phyloP scores from a whole-genome alignment of 2,113 vertebrate species.

The Daubentonia madagascariensis region DNA sequence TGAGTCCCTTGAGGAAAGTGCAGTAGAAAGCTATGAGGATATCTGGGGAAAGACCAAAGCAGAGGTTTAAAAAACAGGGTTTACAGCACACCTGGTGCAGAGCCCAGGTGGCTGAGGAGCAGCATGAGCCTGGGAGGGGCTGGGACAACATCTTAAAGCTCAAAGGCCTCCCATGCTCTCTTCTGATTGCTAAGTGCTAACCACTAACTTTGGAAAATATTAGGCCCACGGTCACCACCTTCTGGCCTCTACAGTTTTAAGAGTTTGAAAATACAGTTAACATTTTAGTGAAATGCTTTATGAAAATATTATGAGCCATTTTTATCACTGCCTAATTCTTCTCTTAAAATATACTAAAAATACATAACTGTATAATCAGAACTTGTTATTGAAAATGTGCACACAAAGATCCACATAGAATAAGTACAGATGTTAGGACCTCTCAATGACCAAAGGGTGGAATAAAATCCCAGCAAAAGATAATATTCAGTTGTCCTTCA shows the following conservation, averaged over 20 bases:
- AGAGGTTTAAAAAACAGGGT: no score
- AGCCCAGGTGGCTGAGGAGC: background rate
- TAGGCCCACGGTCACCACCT: background rate
- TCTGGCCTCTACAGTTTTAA: background rate
- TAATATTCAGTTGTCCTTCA: background rate
- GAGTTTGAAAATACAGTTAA: background rate
- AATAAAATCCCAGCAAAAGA: background rate
- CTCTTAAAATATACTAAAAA: background rate
- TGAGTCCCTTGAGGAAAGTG: background rate
- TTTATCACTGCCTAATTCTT: background rate
- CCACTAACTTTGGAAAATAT: background rate
- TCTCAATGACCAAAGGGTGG: background rate
- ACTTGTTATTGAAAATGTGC: background rate
- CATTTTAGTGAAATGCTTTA: background rate
- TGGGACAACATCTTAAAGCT: background rate
- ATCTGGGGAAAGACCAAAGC: background rate
- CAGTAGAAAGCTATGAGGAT: background rate
- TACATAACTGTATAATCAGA: background rate
- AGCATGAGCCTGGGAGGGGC: background rate
- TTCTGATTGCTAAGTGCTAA: background rate
- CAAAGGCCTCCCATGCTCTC: background rate
- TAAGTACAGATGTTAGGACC: background rate
- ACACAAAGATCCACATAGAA: background rate
- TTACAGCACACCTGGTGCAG: fast-evolving
- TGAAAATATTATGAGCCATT: background rate